Conservation (phyloP, 2,888 invertebrate species). For the Drosophila pseudotakahashii region DNA sequence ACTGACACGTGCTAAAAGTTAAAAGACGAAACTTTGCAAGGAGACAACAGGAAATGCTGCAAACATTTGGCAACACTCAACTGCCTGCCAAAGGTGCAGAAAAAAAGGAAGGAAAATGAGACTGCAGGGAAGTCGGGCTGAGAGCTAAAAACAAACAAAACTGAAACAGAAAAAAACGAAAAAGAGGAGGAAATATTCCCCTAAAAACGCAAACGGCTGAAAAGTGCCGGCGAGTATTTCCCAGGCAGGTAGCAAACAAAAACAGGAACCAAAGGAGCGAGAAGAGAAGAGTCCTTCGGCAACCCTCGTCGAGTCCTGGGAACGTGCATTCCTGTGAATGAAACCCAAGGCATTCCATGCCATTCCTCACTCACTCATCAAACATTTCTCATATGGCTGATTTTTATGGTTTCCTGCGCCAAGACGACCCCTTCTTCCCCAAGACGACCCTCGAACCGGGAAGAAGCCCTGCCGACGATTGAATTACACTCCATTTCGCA, state of each 20-base stretch:
- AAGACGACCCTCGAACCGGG: constrained; percentile 29
- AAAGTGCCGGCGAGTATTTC: constrained; percentile 64
- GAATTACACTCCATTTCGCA: constrained; percentile 60
- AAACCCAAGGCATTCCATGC: constrained; percentile 64
- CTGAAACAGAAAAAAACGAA: constrained; percentile 13
- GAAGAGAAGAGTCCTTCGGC: constrained; percentile 58
- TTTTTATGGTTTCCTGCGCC: constrained; percentile 82
- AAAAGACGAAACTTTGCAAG: constrained; percentile 38
- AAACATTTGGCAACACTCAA: constrained; percentile 75
- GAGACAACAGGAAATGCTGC: constrained; percentile 74
- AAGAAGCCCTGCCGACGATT: constrained; percentile 59
- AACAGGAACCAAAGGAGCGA: constrained; percentile 27
- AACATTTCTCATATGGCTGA: constrained; percentile 72
- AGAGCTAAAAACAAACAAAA: constrained; percentile 32
- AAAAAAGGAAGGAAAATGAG: constrained; percentile 7
- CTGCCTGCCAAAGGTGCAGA: constrained; percentile 21
- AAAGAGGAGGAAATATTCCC: constrained; percentile 50
- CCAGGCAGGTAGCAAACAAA: constrained; percentile 66
- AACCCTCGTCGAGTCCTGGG: constrained; percentile 46
- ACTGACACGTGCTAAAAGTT: constrained; percentile 75
- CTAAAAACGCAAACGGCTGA: constrained; percentile 46
- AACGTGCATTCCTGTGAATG: constrained; percentile 72
- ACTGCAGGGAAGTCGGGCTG: constrained; percentile 21
- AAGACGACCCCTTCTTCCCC: constrained; percentile 18
- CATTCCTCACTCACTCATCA: constrained; percentile 56